These are phyloP conservation scores for Euura saliciscinereae DNA, from an alignment of 1,140 invertebrate genomes.

Conservation along the genomic window DNA sequence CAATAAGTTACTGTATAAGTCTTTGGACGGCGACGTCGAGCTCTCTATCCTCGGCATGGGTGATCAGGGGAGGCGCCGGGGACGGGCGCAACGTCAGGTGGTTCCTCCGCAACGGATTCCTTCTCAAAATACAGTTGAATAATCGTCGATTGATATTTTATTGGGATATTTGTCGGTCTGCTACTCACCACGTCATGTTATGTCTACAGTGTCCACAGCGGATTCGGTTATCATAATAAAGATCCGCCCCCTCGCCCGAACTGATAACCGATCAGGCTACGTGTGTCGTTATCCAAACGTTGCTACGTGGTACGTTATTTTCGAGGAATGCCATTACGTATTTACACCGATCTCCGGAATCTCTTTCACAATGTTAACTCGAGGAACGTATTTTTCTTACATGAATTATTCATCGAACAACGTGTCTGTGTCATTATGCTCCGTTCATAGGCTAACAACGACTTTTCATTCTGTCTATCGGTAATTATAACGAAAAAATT, in stretches of 20 bases:
- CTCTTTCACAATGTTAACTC: not conserved
- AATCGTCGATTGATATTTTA: not conserved
- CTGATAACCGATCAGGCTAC: not conserved
- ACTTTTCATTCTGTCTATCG: not conserved
- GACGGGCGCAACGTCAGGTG: slow-evolving; percentile 44
- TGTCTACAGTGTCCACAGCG: not conserved
- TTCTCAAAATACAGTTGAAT: slow-evolving; percentile 16
- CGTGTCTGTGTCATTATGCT: not conserved
- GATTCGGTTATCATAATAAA: slow-evolving; percentile 11
- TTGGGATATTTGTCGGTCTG: not conserved
- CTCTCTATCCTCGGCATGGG: slow-evolving; percentile 45
- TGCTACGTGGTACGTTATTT: not conserved
- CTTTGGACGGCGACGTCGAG: slow-evolving; percentile 49
- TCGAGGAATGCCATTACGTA: not conserved
- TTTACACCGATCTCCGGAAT: not conserved
- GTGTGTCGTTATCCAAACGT: not conserved
- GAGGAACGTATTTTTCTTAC: too few relatives aligned
- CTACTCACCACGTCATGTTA: slow-evolving; percentile 10
- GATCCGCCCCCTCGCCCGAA: not conserved
- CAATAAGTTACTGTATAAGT: slow-evolving; percentile 40
- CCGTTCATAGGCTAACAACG: not conserved
- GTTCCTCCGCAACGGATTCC: slow-evolving; percentile 49
- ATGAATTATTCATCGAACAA: too few relatives aligned
- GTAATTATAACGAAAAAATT: not conserved
- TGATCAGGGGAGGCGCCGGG: slow-evolving; percentile 45